Percentiles rank a stretch among this genome's conserved stretches.
Evolutionary conservation across 1,140 invertebrate genomes (phyloP).

Genomic region (Apis cerana): DNA sequence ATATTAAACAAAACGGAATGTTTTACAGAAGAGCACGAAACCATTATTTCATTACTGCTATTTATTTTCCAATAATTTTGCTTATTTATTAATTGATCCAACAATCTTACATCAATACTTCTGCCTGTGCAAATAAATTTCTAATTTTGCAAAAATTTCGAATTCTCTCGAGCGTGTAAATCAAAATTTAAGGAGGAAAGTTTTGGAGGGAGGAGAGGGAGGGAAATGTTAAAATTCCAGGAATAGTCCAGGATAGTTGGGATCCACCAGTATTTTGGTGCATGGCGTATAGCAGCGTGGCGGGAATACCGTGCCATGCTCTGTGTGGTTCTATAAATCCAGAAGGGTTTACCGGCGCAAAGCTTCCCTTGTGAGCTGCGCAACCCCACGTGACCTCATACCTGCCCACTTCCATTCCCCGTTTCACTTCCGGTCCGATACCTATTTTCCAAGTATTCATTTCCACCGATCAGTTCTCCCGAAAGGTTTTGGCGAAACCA

Average conservation of each 20-base stretch:
- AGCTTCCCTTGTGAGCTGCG: conserved; percentile 70
- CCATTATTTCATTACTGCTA: not conserved
- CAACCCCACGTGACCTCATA: conserved; percentile 60
- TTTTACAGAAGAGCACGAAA: not conserved
- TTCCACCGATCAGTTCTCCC: conserved; percentile 22
- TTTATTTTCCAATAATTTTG: too few species aligned
- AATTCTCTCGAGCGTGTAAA: too few species aligned
- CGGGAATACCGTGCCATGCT: conserved; percentile 63
- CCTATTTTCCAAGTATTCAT: conserved; percentile 26
- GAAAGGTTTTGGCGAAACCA: conserved; percentile 28
- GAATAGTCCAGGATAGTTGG: conserved; percentile 43
- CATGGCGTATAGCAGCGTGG: conserved; percentile 71
- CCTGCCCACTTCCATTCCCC: conserved; percentile 45
- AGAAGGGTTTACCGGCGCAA: conserved; percentile 75
- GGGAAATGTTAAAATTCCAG: conserved; percentile 56
- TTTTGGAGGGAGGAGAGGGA: not conserved
- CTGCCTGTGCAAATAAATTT: too few species aligned
- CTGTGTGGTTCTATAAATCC: conserved; percentile 78
- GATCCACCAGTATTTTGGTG: conserved; percentile 75
- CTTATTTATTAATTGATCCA: too few species aligned
- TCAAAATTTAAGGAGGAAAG: too few species aligned
- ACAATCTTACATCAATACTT: too few species aligned
- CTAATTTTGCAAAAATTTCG: too few species aligned
- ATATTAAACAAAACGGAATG: not conserved
- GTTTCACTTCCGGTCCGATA: conserved; percentile 20